phyloP scores from a whole-genome alignment of 2,797 vertebrate species.

The Triplophysa yarkandensis region DNA sequence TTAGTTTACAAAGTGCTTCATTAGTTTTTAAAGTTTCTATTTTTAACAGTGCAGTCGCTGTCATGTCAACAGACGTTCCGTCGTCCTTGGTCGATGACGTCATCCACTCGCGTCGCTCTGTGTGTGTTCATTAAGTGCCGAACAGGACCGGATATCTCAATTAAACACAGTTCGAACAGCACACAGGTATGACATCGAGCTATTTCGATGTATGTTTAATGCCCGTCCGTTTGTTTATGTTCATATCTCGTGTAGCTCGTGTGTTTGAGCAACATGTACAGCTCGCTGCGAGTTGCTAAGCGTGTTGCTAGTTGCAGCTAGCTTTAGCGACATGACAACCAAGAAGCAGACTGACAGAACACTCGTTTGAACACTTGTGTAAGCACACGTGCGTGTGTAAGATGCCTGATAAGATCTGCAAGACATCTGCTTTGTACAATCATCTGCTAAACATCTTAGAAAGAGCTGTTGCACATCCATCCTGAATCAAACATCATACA shows the following conservation, averaged over 20 bases:
- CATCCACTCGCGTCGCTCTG: not conserved
- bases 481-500: too few species aligned
- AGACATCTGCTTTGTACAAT: too few species aligned
- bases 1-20: too few species aligned
- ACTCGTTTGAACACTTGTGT: not conserved
- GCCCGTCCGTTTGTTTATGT: not conserved
- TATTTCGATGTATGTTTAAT: not conserved
- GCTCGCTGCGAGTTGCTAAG: conserved; percentile 27
- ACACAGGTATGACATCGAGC: conserved; percentile 65
- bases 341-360: not conserved
- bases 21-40: too few species aligned
- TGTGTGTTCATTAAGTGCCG: conserved; percentile 49
- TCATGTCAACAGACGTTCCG: not conserved
- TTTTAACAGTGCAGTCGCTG: too few species aligned
- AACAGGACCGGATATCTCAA: conserved; percentile 2
- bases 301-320: conserved; percentile 41
- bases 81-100: conserved; percentile 60
- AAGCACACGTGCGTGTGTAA: not conserved
- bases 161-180: conserved; percentile 2
- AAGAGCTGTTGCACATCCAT: too few species aligned
- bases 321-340: conserved; percentile 28
- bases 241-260: conserved; percentile 37
- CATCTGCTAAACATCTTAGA: too few species aligned
- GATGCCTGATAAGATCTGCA: too few species aligned
- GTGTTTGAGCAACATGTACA: conserved; percentile 39